These are phyloP conservation scores for Erebia aethiops DNA, from an alignment of 2,888 invertebrate genomes.

Conservation along the genomic window DNA sequence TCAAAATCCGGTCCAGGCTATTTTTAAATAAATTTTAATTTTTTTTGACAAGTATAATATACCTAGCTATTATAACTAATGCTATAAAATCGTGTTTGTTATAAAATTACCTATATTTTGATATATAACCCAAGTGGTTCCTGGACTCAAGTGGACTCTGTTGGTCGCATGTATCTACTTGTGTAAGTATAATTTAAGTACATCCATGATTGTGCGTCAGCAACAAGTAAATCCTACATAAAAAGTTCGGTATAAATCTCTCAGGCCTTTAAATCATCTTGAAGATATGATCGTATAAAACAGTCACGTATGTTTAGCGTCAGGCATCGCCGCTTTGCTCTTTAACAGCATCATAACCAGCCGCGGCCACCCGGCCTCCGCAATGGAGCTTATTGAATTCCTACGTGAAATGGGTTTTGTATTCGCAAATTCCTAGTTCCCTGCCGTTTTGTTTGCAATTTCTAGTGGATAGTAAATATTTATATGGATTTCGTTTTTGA, in stretches of 20 bases:
- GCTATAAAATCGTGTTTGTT: too few relatives aligned
- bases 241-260: conserved; percentile 38
- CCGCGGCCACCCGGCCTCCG: conserved; percentile 39
- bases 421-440: conserved; percentile 19
- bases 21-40: too few relatives aligned
- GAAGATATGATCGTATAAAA: conserved; percentile 62
- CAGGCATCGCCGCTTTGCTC: conserved; percentile 50
- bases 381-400: conserved; percentile 45
- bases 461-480: neutral
- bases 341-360: conserved; percentile 77
- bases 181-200: too few relatives aligned
- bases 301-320: conserved; percentile 76
- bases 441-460: conserved; percentile 7
- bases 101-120: too few relatives aligned
- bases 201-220: too few relatives aligned
- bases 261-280: conserved; percentile 68
- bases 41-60: too few relatives aligned
- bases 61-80: too few relatives aligned
- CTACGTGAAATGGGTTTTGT: conserved; percentile 42
- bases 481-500: neutral
- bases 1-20: too few relatives aligned
- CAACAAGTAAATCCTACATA: neutral
- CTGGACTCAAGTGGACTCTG: too few relatives aligned
- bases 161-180: too few relatives aligned
- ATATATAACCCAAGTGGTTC: too few relatives aligned